Evolutionary conservation across 2,797 vertebrate species (phyloP).

Genomic region (Notoglanidium macrostoma): DNA sequence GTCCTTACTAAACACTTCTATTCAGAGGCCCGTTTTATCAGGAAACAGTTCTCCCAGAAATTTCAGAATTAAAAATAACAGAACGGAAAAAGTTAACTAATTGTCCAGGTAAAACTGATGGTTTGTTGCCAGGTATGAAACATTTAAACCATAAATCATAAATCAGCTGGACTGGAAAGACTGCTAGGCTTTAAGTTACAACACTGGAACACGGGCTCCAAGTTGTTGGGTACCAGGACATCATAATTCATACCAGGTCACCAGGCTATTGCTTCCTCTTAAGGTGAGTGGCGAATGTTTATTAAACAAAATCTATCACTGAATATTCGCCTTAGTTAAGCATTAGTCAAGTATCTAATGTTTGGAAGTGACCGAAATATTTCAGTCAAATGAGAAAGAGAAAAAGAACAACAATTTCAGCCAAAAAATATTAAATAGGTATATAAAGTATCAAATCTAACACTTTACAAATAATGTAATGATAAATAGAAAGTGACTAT

Average conservation of each 20-base stretch:
- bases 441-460: background rate
- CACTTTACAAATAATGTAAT: background rate
- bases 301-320: background rate
- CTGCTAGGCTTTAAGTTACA: background rate
- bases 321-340: too few relatives aligned
- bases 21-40: background rate
- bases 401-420: background rate
- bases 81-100: background rate
- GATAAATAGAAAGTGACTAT: background rate
- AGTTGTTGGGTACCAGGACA: background rate
- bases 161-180: background rate
- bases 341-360: background rate
- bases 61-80: slow-evolving; percentile 4
- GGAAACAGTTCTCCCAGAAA: background rate
- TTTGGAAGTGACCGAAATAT: background rate
- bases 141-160: background rate
- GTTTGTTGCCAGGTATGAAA: background rate
- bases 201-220: background rate
- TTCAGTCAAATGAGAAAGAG: background rate
- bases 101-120: background rate
- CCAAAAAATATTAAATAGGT: background rate
- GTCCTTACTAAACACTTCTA: background rate
- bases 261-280: background rate
- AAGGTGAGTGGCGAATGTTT: background rate
- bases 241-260: background rate